These are phyloP conservation scores for Conopomorpha cramerella DNA, from an alignment of 1,140 invertebrate species.

Conservation along the genomic window DNA sequence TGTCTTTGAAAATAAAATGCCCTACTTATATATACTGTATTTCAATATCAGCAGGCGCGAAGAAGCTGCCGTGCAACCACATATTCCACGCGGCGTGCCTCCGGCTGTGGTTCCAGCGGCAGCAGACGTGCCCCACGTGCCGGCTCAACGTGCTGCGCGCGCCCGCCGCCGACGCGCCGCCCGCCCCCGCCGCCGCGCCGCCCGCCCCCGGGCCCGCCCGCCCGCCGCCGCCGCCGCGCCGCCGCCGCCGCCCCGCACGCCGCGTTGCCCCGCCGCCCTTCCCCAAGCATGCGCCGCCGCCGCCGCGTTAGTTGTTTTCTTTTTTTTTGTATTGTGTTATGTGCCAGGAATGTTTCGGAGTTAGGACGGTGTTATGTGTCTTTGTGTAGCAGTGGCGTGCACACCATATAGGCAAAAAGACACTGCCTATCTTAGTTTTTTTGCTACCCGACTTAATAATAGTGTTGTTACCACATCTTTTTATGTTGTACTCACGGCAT, in stretches of 20 bases:
- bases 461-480: too few species aligned
- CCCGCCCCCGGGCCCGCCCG: conserved; percentile 7
- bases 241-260: conserved; percentile 69
- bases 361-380: too few species aligned
- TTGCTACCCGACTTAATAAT: too few species aligned
- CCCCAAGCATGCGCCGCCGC: conserved; percentile 44
- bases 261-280: conserved; percentile 71
- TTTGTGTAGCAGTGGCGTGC: too few species aligned
- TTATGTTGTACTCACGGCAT: too few species aligned
- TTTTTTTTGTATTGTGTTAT: too few species aligned
- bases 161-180: conserved; percentile 61
- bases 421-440: too few species aligned
- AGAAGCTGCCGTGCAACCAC: conserved; percentile 98
- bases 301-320: conserved; percentile 23
- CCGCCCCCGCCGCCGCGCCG: conserved; percentile 25
- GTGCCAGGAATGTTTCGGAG: too few species aligned
- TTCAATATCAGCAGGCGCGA: too few species aligned
- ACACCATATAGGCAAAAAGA: too few species aligned
- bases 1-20: too few species aligned
- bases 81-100: conserved; percentile 98
- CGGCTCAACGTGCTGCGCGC: conserved; percentile 91
- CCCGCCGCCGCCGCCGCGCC: conserved; percentile 17
- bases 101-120: conserved; percentile 99
- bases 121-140: conserved; percentile 99
- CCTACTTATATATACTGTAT: too few species aligned